phyloP scores from a whole-genome alignment of 2,113 vertebrate genomes.

The Lonchura striata region DNA sequence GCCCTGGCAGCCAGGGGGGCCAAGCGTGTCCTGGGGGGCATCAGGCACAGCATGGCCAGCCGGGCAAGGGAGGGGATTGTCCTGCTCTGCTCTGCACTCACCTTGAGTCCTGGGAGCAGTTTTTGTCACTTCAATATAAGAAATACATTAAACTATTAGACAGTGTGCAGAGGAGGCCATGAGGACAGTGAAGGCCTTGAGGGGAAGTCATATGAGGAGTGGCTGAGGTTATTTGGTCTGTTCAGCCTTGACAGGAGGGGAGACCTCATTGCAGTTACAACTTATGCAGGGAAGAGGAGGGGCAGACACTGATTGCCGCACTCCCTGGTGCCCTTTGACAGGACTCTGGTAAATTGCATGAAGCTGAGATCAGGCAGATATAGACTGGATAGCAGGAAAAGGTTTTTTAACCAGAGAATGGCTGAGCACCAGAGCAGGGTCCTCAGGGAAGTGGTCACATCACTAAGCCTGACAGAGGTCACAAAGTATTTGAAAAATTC shows the following conservation, averaged over 20 bases:
- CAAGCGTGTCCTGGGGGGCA: rapidly evolving
- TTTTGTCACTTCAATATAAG: background rate
- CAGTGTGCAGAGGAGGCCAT: too few relatives aligned
- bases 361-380: background rate
- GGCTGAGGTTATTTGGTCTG: background rate
- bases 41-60: rapidly evolving
- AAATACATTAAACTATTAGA: background rate
- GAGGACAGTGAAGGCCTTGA: background rate
- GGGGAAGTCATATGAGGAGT: rapidly evolving
- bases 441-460: background rate
- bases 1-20: background rate
- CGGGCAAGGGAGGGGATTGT: rapidly evolving
- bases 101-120: rapidly evolving
- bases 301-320: background rate
- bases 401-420: rapidly evolving
- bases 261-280: background rate
- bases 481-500: background rate
- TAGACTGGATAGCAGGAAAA: background rate
- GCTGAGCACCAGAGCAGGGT: rapidly evolving
- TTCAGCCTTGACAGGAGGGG: background rate
- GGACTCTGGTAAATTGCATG: background rate
- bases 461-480: background rate
- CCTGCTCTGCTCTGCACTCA: background rate
- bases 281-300: background rate
- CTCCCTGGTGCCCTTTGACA: background rate